phyloP scores from a whole-genome alignment of 2,888 invertebrate species.

The Silvanus unidentatus region DNA sequence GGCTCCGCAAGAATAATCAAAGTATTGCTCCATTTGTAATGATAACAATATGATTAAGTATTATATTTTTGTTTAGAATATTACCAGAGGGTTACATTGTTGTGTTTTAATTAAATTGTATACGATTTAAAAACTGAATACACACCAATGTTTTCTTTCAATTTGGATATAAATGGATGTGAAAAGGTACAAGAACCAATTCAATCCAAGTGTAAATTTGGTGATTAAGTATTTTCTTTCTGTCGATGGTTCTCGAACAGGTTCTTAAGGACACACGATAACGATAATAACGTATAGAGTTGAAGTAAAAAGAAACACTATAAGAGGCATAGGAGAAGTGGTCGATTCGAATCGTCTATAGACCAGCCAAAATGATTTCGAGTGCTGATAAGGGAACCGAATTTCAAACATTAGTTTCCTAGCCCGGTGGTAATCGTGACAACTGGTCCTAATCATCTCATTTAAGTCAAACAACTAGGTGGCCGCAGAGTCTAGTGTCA shows the following conservation, averaged over 20 bases:
- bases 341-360: constrained; percentile 6
- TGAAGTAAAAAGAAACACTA: background rate
- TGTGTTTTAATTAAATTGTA: too few relatives aligned
- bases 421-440: constrained; percentile 24
- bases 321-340: background rate
- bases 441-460: constrained; percentile 21
- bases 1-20: too few relatives aligned
- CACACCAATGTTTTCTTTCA: too few relatives aligned
- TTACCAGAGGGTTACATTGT: too few relatives aligned
- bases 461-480: constrained; percentile 16
- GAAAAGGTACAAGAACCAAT: background rate
- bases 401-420: constrained; percentile 22
- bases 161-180: too few relatives aligned
- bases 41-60: too few relatives aligned
- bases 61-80: too few relatives aligned
- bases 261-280: background rate
- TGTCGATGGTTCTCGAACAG: background rate
- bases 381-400: constrained; percentile 13
- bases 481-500: constrained; percentile 27
- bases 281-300: background rate
- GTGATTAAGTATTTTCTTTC: constrained; percentile 2
- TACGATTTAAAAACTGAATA: too few relatives aligned
- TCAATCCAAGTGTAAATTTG: constrained; percentile 5
- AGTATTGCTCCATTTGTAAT: too few relatives aligned
- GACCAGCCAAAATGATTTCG: constrained; percentile 11